These are phyloP conservation scores for Teleopsis dalmanni DNA, from an alignment of 1,140 invertebrate genomes.

Conservation along the genomic window DNA sequence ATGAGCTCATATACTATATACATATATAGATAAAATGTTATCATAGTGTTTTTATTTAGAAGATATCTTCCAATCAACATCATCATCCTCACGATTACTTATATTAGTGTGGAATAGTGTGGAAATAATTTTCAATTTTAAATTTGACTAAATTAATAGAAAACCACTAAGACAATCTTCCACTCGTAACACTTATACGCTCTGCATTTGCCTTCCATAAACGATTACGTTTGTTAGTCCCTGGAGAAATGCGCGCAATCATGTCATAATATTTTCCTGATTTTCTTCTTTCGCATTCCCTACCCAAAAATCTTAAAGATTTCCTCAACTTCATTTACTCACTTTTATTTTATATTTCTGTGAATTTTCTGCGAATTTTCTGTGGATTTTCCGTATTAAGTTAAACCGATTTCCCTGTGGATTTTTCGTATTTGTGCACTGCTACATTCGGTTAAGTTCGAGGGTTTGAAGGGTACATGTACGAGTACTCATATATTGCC, in stretches of 20 bases:
- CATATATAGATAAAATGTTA: too few relatives aligned
- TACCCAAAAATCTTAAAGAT: too few relatives aligned
- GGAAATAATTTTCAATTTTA: too few relatives aligned
- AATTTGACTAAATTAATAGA: too few relatives aligned
- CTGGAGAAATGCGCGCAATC: conserved; percentile 20
- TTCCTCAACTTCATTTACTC: neutral
- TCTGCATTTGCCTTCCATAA: conserved; percentile 32
- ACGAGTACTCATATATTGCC: neutral
- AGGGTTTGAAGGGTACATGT: neutral
- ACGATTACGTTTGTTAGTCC: conserved; percentile 39
- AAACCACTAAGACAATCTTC: too few relatives aligned
- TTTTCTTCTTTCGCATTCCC: too few relatives aligned
- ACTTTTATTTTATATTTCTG: neutral
- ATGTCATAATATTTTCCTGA: neutral
- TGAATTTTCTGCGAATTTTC: neutral
- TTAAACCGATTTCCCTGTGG: conserved; percentile 36
- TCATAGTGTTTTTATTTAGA: too few relatives aligned
- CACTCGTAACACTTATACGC: too few relatives aligned
- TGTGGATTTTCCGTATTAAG: conserved; percentile 32
- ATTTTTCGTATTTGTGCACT: neutral
- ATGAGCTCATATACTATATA: too few relatives aligned
- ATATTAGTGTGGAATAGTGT: too few relatives aligned
- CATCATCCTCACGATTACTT: too few relatives aligned
- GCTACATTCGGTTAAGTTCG: neutral
- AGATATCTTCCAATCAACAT: too few relatives aligned